Percentiles rank a stretch among this genome's conserved stretches.
phyloP scores from a whole-genome alignment of 2,113 vertebrate genomes.

The Laticauda colubrina region DNA sequence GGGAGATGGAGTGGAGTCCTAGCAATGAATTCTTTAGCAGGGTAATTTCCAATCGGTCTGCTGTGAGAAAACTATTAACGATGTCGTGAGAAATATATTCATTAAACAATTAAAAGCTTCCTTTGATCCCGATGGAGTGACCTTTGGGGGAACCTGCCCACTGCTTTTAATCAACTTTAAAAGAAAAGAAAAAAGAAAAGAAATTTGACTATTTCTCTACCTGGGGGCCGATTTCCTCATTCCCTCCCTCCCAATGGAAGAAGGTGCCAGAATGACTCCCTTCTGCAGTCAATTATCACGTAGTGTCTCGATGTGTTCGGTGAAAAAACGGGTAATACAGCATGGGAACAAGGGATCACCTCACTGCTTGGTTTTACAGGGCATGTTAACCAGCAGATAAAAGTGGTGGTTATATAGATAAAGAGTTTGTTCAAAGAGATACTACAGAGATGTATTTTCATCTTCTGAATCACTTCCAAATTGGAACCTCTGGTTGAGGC shows the following conservation, averaged over 20 bases:
- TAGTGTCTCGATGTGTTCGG: not conserved
- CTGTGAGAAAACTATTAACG: not conserved
- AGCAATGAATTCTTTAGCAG: constrained; percentile 36
- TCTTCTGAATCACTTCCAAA: not conserved
- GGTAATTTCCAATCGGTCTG: not conserved
- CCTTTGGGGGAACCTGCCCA: not conserved
- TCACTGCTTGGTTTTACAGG: not conserved
- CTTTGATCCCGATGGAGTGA: not conserved
- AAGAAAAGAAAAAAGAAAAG: not conserved
- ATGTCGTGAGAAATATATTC: not conserved
- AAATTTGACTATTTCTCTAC: too few species aligned
- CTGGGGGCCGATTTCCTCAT: not conserved
- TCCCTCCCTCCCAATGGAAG: not conserved
- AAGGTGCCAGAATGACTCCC: not conserved
- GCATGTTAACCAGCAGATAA: not conserved
- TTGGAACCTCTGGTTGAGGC: not conserved
- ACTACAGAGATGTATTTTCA: not conserved
- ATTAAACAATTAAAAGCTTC: not conserved
- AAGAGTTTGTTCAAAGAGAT: not conserved
- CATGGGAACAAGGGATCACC: not conserved
- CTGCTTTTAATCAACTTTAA: not conserved
- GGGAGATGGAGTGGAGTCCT: constrained; percentile 51
- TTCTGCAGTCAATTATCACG: not conserved
- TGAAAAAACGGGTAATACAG: not conserved
- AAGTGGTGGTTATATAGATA: not conserved